Percentiles rank a stretch among this genome's conserved stretches.
Conservation (phyloP, 1,140 invertebrate genomes). For the Zaprionus taronus region DNA sequence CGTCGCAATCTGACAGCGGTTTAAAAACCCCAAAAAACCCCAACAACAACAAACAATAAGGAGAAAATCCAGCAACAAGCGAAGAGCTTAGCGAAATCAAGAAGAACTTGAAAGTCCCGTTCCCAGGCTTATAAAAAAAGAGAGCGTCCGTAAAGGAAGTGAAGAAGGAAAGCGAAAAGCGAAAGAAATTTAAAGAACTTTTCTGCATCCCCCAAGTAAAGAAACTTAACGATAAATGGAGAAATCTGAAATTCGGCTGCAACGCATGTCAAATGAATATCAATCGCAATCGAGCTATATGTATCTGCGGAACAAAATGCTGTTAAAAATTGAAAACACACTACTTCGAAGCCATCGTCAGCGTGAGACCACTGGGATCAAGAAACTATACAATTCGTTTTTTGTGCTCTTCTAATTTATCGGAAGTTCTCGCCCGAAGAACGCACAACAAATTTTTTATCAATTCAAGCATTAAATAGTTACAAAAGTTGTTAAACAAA, state of each 20-base stretch:
- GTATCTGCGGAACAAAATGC: conserved; percentile 86
- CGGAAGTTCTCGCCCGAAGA: conserved; percentile 33
- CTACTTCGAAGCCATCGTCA: conserved; percentile 91
- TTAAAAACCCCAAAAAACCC: conserved; percentile 34
- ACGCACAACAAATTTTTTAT: conserved; percentile 68
- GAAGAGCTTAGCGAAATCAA: conserved; percentile 1
- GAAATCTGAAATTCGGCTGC: conserved; percentile 80
- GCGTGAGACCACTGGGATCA: conserved; percentile 91
- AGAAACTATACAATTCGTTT: conserved; percentile 93
- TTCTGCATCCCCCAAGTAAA: conserved; percentile 36
- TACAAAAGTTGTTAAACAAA: conserved; percentile 51
- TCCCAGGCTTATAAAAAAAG: not conserved
- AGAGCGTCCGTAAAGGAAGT: not conserved
- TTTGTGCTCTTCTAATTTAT: conserved; percentile 92
- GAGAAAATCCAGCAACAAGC: not conserved
- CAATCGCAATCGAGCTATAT: conserved; percentile 81
- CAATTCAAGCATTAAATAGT: conserved; percentile 58
- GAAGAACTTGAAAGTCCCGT: not conserved
- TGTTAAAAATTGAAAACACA: conserved; percentile 88
- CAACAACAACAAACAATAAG: not conserved
- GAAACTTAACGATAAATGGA: conserved; percentile 79
- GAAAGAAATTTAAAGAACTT: conserved; percentile 11
- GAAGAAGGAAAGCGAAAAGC: not conserved
- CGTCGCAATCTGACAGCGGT: conserved; percentile 70
- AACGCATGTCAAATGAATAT: conserved; percentile 80